A percentile compares a stretch with the other conserved stretches of the same genome.
Evolutionary conservation across 2,888 invertebrate genomes (phyloP).

Genomic region (Cataglyphis cursor): DNA sequence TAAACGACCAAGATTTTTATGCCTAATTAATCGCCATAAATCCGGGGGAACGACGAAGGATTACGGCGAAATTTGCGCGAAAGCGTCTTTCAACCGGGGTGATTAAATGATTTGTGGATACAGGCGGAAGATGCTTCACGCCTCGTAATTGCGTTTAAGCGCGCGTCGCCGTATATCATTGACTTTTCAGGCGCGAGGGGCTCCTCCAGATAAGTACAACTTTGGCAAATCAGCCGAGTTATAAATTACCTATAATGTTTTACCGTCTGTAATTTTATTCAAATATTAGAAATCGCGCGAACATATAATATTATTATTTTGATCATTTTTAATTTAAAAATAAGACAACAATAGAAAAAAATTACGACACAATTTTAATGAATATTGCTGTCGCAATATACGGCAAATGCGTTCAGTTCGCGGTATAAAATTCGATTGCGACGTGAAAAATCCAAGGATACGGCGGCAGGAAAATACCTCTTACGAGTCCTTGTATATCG

Average conservation of each 20-base stretch:
- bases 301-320: not conserved
- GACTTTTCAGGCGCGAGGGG: constrained; percentile 39
- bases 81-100: constrained; percentile 72
- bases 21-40: constrained; percentile 85
- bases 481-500: constrained; percentile 33
- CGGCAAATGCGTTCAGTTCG: not conserved
- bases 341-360: not conserved
- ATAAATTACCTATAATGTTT: constrained; percentile 25
- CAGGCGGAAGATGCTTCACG: constrained; percentile 62
- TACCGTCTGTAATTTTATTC: constrained; percentile 3
- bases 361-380: not conserved
- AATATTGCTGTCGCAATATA: not conserved
- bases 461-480: not conserved
- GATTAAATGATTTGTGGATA: constrained; percentile 74
- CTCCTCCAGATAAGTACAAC: constrained; percentile 33
- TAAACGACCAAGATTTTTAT: constrained; percentile 81
- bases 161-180: constrained; percentile 54
- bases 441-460: not conserved
- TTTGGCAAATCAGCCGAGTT: constrained; percentile 39
- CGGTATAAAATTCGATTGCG: not conserved
- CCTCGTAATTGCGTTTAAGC: constrained; percentile 67
- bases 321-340: not conserved
- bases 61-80: constrained; percentile 75
- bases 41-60: constrained; percentile 76
- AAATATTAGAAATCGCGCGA: not conserved